phyloP scores from a whole-genome alignment of 2,888 invertebrate genomes.

The Biston stratarius region DNA sequence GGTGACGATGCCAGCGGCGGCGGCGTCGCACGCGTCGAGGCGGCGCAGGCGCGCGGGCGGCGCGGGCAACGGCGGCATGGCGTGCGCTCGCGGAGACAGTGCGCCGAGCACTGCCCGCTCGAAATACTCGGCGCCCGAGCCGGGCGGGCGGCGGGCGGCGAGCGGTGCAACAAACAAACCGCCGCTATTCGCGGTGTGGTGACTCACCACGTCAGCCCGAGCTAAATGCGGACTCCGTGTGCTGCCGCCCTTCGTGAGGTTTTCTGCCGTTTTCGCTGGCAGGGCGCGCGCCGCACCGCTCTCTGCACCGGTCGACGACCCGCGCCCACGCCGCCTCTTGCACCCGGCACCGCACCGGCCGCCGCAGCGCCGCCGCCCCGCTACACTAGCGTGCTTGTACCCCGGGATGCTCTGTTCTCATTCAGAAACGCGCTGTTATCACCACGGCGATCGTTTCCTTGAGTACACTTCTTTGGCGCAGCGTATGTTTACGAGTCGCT shows the following conservation, averaged over 20 bases:
- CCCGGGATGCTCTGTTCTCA: constrained; percentile 9
- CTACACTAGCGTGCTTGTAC: constrained; percentile 31
- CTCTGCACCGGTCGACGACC: constrained; percentile 81
- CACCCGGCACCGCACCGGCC: constrained; percentile 68
- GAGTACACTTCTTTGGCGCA: not conserved
- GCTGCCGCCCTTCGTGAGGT: constrained; percentile 84
- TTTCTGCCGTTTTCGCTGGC: constrained; percentile 80
- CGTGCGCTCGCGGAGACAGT: constrained; percentile 72
- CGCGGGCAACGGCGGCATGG: constrained; percentile 81
- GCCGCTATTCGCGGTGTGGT: constrained; percentile 82
- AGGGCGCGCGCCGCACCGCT: constrained; percentile 63
- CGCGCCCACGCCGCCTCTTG: constrained; percentile 75
- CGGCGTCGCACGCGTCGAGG: constrained; percentile 70
- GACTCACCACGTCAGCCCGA: constrained; percentile 83
- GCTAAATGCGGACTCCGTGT: constrained; percentile 84
- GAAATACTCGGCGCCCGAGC: constrained; percentile 80
- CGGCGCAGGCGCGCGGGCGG: constrained; percentile 77
- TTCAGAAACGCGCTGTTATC: constrained; percentile 11
- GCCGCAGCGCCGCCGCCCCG: constrained; percentile 32
- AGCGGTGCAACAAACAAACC: constrained; percentile 84
- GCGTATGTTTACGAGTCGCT: constrained; percentile 6
- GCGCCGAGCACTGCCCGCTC: constrained; percentile 79
- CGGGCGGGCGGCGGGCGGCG: constrained; percentile 56
- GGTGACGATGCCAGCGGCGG: constrained; percentile 85
- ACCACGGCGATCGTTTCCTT: not conserved